A percentile compares a stretch with the other conserved stretches of the same genome.
phyloP scores from a whole-genome alignment of 2,797 vertebrate species.

The Aplochiton taeniatus region DNA sequence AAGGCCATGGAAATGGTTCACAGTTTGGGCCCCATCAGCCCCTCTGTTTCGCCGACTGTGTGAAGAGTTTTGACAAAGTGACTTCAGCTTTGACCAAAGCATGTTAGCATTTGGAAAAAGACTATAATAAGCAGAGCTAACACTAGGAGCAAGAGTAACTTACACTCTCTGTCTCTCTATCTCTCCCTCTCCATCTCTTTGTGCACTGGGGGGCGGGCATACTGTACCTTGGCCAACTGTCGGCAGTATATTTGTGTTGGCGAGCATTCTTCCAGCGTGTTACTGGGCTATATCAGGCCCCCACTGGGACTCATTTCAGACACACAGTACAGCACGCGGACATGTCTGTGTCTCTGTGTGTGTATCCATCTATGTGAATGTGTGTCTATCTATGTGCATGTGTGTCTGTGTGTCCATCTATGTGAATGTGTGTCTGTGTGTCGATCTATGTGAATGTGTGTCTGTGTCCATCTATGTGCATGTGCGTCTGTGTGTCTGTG shows the following conservation, averaged over 20 bases:
- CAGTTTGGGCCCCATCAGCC: too few relatives aligned
- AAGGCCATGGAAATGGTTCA: too few relatives aligned
- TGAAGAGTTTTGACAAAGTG: too few relatives aligned
- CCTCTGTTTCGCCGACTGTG: too few relatives aligned
- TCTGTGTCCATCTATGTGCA: neutral
- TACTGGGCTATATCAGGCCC: constrained; percentile 19
- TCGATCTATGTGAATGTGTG: too few relatives aligned
- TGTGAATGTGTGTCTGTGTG: neutral
- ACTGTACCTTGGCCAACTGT: neutral
- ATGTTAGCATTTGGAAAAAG: too few relatives aligned
- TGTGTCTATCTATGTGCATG: neutral
- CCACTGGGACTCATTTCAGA: neutral
- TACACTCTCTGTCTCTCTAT: neutral
- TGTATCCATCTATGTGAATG: neutral
- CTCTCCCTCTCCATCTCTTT: neutral
- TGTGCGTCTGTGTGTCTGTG: neutral
- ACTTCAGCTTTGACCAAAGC: too few relatives aligned
- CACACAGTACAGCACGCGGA: neutral
- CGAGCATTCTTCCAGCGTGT: constrained; percentile 29
- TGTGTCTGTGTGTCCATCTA: neutral
- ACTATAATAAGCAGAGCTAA: neutral
- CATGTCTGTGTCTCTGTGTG: too few relatives aligned
- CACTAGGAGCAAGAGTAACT: neutral
- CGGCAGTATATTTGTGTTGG: constrained; percentile 35
- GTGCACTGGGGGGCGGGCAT: neutral